Evolutionary conservation across 2,113 vertebrate species (phyloP).

Genomic region (Poicephalus gulielmi): DNA sequence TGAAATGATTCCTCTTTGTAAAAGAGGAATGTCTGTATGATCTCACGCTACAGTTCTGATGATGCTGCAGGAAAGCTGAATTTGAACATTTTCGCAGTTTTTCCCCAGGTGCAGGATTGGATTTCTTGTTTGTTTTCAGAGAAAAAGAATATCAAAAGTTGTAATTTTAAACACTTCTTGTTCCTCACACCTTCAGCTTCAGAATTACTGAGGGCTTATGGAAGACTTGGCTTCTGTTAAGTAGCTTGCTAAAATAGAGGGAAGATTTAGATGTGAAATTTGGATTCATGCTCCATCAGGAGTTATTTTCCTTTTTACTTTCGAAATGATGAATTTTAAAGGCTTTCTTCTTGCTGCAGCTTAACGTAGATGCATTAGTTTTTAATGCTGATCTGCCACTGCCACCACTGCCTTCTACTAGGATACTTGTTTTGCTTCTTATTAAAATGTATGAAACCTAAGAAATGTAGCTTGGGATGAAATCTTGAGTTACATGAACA

Average conservation of each 20-base stretch:
- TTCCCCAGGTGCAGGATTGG: conserved; percentile 10
- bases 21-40: conserved; percentile 50
- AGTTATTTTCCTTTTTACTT: not conserved
- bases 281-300: not conserved
- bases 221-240: conserved; percentile 7
- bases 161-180: not conserved
- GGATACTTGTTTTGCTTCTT: not conserved
- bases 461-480: not conserved
- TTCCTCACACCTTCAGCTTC: not conserved
- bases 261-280: not conserved
- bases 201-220: conserved; percentile 3
- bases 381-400: not conserved
- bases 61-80: conserved; percentile 46
- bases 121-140: conserved; percentile 29
- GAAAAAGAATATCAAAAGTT: not conserved
- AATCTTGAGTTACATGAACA: not conserved
- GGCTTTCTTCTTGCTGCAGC: not conserved
- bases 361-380: not conserved
- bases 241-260: not conserved
- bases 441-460: not conserved
- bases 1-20: conserved; percentile 58
- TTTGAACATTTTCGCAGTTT: conserved; percentile 11
- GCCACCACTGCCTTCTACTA: not conserved
- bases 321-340: not conserved
- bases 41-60: conserved; percentile 17